These are phyloP conservation scores for Hafferia zeledoni DNA, from an alignment of 2,797 vertebrate genomes.

Conservation along the genomic window DNA sequence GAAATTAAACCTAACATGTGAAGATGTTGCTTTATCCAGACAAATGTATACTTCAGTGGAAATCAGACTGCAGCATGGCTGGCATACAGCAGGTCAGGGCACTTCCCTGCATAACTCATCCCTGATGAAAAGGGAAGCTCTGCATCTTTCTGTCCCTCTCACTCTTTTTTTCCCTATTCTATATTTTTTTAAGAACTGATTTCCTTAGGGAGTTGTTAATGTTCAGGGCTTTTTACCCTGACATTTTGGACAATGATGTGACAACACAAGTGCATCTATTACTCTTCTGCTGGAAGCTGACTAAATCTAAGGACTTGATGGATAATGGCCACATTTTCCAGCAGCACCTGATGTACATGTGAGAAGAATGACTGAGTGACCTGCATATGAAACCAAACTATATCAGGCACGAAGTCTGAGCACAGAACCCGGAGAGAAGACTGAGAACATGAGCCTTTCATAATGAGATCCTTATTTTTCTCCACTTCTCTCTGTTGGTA, in stretches of 20 bases:
- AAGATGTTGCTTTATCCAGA: background rate
- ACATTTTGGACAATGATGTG: constrained; percentile 57
- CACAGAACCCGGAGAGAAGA: background rate
- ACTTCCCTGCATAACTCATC: background rate
- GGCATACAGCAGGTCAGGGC: background rate
- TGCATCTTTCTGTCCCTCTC: background rate
- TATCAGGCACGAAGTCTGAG: background rate
- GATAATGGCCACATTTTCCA: constrained; percentile 50
- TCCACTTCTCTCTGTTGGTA: background rate
- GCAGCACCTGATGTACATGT: background rate
- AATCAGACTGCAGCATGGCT: background rate
- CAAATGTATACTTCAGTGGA: background rate
- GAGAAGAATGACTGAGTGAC: constrained; percentile 28
- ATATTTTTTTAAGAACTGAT: constrained; percentile 20
- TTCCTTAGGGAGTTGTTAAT: constrained; percentile 54
- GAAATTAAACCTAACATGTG: background rate
- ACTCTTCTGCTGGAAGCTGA: constrained; percentile 42
- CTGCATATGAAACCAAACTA: constrained; percentile 8
- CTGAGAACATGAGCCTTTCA: background rate
- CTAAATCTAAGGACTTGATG: constrained; percentile 53
- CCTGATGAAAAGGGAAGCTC: background rate
- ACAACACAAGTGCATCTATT: constrained; percentile 58
- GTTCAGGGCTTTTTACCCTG: constrained; percentile 47
- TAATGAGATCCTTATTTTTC: background rate
- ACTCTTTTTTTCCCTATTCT: background rate